Percentiles rank a stretch among this genome's conserved stretches.
Conservation (phyloP, 2,797 vertebrate species). For the Urosaurus nigricauda region DNA sequence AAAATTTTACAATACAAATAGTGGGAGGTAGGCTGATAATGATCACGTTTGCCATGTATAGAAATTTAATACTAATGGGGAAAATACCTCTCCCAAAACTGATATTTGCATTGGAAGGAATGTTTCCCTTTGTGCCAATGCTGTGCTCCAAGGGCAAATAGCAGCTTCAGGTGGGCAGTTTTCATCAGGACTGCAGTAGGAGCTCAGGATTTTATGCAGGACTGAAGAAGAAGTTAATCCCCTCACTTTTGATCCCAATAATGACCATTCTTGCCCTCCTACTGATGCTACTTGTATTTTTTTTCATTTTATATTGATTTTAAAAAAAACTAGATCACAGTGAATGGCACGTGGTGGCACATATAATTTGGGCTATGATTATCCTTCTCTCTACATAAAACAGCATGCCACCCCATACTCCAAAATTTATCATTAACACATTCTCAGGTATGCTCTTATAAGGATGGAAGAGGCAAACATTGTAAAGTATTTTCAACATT, state of each 20-base stretch:
- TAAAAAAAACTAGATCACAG: background rate
- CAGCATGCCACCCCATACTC: background rate
- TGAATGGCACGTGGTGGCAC: too few relatives aligned
- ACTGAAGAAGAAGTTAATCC: too few relatives aligned
- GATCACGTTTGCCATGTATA: background rate
- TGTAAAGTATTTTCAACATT: constrained; percentile 12
- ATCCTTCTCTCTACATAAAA: background rate
- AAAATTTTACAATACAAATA: too few relatives aligned
- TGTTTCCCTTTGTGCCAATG: background rate
- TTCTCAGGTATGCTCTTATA: background rate
- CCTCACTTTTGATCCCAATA: background rate
- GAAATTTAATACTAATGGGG: background rate
- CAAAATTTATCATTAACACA: background rate
- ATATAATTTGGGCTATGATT: background rate
- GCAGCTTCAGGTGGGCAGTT: background rate
- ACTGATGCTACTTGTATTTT: too few relatives aligned
- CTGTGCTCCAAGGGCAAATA: background rate
- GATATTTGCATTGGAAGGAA: background rate
- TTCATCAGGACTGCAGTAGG: background rate
- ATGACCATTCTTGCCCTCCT: background rate
- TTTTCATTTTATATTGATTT: background rate
- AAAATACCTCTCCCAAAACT: background rate
- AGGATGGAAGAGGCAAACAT: background rate
- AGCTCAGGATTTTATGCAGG: too few relatives aligned
- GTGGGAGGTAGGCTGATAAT: too few relatives aligned